Evolutionary conservation across 2,888 invertebrate species (phyloP).

Genomic region (Troglohyphantes excavatus): DNA sequence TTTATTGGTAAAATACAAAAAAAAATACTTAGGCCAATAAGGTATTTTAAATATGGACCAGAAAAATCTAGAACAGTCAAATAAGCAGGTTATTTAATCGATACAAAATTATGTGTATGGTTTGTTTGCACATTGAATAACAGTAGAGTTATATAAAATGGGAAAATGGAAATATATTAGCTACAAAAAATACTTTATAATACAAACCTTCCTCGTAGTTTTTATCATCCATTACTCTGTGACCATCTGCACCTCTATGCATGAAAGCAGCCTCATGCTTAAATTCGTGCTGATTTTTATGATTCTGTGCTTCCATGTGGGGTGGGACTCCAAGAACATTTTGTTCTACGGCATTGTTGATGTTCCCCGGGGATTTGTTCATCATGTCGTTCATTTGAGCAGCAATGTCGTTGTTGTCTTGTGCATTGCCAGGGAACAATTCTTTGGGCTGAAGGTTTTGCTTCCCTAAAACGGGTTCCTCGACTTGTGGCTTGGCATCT

Average conservation of each 20-base stretch:
- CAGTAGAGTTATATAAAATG: no score
- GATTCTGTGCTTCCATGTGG: slow-evolving; percentile 8
- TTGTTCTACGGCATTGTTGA: slow-evolving; percentile 56
- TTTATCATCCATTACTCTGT: slow-evolving; percentile 64
- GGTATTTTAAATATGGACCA: no score
- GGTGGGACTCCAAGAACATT: slow-evolving; percentile 52
- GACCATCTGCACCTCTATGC: slow-evolving; percentile 58
- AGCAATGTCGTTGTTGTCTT: slow-evolving; percentile 66
- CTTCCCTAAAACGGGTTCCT: slow-evolving; percentile 46
- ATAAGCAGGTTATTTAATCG: no score
- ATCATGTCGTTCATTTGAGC: slow-evolving; percentile 71
- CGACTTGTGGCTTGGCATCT: slow-evolving; percentile 66
- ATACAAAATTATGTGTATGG: no score
- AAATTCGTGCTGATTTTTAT: slow-evolving; percentile 49
- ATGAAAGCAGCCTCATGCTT: slow-evolving; percentile 54
- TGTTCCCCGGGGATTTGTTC: slow-evolving; percentile 73
- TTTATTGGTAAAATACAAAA: no score
- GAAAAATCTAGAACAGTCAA: no score
- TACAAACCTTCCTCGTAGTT: slow-evolving; percentile 71
- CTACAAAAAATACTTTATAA: background rate
- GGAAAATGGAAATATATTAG: no score
- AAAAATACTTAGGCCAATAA: no score
- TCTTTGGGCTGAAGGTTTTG: slow-evolving; percentile 42
- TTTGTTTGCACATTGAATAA: no score
- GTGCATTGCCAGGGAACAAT: slow-evolving; percentile 32